phyloP scores from a whole-genome alignment of 2,888 invertebrate genomes.

The Unio delphinus region DNA sequence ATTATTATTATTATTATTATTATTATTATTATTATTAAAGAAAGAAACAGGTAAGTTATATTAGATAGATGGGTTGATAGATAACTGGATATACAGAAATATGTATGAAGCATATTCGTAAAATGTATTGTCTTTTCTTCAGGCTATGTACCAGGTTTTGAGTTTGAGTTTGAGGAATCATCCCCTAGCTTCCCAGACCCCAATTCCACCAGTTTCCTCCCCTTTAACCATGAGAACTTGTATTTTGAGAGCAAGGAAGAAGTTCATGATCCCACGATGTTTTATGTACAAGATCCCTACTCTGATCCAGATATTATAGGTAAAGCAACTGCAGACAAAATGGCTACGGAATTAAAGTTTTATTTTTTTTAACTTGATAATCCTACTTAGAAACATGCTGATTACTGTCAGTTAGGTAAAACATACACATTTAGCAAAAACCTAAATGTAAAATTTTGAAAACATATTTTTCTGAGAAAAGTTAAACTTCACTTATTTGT shows the following conservation, averaged over 20 bases:
- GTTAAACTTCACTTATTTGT: too few relatives aligned
- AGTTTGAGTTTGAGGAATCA: conserved; percentile 50
- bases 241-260: conserved; percentile 55
- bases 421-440: too few relatives aligned
- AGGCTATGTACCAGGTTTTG: conserved; percentile 10
- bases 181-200: conserved; percentile 34
- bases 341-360: background rate
- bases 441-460: too few relatives aligned
- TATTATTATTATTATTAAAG: too few relatives aligned
- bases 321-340: conserved; percentile 20
- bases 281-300: conserved; percentile 74
- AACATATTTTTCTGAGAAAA: too few relatives aligned
- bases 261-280: conserved; percentile 55
- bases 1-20: too few relatives aligned
- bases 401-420: too few relatives aligned
- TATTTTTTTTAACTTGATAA: background rate
- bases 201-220: conserved; percentile 60
- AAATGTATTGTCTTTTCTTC: background rate
- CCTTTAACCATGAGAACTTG: conserved; percentile 65
- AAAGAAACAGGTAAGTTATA: too few relatives aligned
- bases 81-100: too few relatives aligned
- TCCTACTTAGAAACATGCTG: too few relatives aligned
- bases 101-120: too few relatives aligned
- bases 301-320: conserved; percentile 90
- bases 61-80: too few relatives aligned